phyloP scores from a whole-genome alignment of 2,113 vertebrate species.

The Gallinago paraguaiae region DNA sequence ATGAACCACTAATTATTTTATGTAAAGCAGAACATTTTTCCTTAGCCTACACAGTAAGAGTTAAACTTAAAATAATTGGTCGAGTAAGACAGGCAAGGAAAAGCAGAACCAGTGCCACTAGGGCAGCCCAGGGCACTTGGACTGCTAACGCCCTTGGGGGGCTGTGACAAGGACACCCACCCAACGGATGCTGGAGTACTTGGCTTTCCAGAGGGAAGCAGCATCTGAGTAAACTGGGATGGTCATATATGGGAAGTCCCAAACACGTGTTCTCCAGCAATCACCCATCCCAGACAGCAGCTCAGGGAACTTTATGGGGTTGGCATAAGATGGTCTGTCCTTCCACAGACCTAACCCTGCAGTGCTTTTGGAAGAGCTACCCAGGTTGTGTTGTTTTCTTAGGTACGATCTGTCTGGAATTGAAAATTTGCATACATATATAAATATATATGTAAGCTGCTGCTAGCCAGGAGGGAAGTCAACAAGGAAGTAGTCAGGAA shows the following conservation, averaged over 20 bases:
- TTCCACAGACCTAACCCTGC: neutral
- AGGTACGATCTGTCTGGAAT: neutral
- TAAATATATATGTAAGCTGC: neutral
- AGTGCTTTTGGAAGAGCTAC: neutral
- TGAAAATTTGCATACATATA: neutral
- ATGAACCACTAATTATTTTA: neutral
- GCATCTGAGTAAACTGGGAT: neutral
- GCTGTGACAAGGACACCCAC: neutral
- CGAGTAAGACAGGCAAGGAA: neutral
- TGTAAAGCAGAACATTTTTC: neutral
- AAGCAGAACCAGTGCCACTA: neutral
- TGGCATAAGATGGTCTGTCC: neutral
- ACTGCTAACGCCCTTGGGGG: no score
- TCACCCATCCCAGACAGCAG: neutral
- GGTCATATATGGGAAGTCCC: neutral
- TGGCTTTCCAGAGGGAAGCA: neutral
- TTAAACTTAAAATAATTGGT: neutral
- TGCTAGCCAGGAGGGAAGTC: slow-evolving; percentile 10
- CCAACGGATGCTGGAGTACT: neutral
- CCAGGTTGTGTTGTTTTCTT: neutral
- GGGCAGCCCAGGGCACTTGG: neutral
- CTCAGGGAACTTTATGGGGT: fast-evolving
- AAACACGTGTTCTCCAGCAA: neutral
- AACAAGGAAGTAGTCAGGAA: slow-evolving; percentile 55
- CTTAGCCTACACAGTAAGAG: neutral